Evolutionary conservation across 2,797 vertebrate species (phyloP), one percentile per base, ranked within the genome.

Genomic region (Odontamblyopus rebecca): DNA sequence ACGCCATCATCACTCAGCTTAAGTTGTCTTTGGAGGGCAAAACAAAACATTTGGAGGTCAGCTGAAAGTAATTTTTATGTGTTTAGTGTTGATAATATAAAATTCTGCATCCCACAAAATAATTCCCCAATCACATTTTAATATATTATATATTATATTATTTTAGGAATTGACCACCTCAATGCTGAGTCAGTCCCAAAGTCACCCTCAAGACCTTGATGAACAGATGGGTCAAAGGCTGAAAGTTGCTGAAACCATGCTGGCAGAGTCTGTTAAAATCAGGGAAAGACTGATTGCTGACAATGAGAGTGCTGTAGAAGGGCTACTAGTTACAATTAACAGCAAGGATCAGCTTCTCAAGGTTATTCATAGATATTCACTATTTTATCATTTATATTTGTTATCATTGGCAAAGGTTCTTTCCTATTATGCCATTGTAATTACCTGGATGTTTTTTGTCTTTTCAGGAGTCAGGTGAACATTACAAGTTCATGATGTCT

Each of bases 1-100:
- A 93, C 80, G 86, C 93, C 76, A 94, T 94, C 64, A 94, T 95
- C 77, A 92, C 92, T 79, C 95, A 96, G 53, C 91, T 94, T 57
- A 93, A 95, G 76, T 84, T 90, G 81, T 89, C 93, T 38, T 86
- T 94, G 82, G 89, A 94, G 61, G 90, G 88, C 72, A 94, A 94
- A 87, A 92, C 88, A n/a, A 92, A 93, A 76, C 95, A 95, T 72
- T 86, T 95, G 69, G 94, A 97, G 93, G 97, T 97, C 67, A 86
- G 89, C 71, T 60, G 13, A 50, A 64, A 48, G 4, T 70, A 1
- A 12, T 32, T 67, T 44, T 19, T 23, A 1, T n/a, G 30, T 9
- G 30, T 19, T 63, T 5, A 15, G n/a, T 27, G 38, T 48, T 65
- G 2, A 29, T 12, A 65, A 29, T 5, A 29, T 5, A 8, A 16